Percentiles rank a stretch among this genome's conserved stretches.
phyloP scores from a whole-genome alignment of 2,797 vertebrate species.

The Lophius americanus region DNA sequence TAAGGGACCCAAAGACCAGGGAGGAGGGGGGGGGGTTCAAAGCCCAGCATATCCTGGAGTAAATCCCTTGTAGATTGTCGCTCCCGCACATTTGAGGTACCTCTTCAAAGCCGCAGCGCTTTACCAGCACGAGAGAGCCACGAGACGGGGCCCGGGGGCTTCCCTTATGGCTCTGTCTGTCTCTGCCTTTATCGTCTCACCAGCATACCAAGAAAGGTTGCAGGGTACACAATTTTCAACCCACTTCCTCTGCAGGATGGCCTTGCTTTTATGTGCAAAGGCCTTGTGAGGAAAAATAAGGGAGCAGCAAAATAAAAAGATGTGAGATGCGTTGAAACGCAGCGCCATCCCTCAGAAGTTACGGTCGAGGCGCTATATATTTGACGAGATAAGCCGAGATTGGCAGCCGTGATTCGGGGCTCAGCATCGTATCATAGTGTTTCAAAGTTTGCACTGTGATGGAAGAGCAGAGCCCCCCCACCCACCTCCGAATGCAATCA shows the following conservation, averaged over 20 bases:
- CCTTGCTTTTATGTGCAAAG: conserved; percentile 72
- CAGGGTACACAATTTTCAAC: conserved; percentile 52
- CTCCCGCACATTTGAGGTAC: conserved; percentile 71
- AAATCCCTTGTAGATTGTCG: conserved; percentile 77
- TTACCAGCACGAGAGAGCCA: conserved; percentile 73
- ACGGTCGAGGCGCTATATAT: conserved; percentile 75
- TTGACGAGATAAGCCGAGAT: conserved; percentile 75
- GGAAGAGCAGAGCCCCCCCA: conserved; percentile 63
- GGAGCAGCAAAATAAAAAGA: conserved; percentile 66
- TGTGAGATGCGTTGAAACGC: conserved; percentile 72
- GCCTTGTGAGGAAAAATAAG: conserved; percentile 68
- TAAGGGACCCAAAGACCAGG: conserved; percentile 65
- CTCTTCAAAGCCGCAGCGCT: conserved; percentile 68
- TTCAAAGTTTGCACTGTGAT: conserved; percentile 71
- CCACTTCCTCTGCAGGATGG: conserved; percentile 71
- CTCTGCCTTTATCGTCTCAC: conserved; percentile 74
- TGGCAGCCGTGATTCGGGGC: conserved; percentile 63
- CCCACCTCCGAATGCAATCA: neutral
- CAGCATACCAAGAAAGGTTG: conserved; percentile 71
- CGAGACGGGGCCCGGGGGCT: conserved; percentile 67
- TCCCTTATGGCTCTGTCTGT: conserved; percentile 72
- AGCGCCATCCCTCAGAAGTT: conserved; percentile 66
- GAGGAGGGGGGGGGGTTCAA: conserved; percentile 59
- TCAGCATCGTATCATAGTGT: conserved; percentile 59
- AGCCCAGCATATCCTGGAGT: conserved; percentile 69